phyloP scores from a whole-genome alignment of 1,140 invertebrate species.

The Palaemon carinicauda region DNA sequence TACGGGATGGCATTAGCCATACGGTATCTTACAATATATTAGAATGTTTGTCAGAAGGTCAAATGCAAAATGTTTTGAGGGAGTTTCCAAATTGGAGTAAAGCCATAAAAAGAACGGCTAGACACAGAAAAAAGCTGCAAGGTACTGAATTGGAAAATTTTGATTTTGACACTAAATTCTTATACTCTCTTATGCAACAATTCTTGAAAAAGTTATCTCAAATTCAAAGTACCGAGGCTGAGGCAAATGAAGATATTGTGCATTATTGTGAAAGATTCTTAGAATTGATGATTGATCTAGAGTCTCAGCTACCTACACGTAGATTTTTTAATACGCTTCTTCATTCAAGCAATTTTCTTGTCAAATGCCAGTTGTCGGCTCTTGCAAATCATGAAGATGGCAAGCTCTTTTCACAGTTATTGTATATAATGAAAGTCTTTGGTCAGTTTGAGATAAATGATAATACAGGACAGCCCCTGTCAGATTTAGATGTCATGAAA shows the following conservation, averaged over 20 bases:
- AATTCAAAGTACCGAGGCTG: slow-evolving; percentile 73
- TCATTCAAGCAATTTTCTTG: slow-evolving; percentile 94
- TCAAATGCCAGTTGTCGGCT: slow-evolving; percentile 84
- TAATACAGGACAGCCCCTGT: slow-evolving; percentile 91
- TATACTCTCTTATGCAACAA: slow-evolving; percentile 88
- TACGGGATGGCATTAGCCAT: slow-evolving; percentile 68
- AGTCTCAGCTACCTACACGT: slow-evolving; percentile 92
- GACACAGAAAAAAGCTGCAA: slow-evolving; percentile 79
- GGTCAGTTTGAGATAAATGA: slow-evolving; percentile 98
- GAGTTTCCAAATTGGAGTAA: slow-evolving; percentile 85
- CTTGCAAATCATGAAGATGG: slow-evolving; percentile 83
- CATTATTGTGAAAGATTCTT: slow-evolving; percentile 82
- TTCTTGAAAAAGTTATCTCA: slow-evolving; percentile 85
- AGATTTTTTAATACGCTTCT: slow-evolving; percentile 96
- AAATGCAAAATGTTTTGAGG: slow-evolving; percentile 65
- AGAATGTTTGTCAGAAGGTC: slow-evolving; percentile 81
- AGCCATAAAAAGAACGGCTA: slow-evolving; percentile 89
- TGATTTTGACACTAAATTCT: slow-evolving; percentile 87
- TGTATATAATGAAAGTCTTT: slow-evolving; percentile 97
- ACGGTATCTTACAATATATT: slow-evolving; percentile 94
- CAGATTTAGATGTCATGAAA: slow-evolving; percentile 91
- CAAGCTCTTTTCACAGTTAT: slow-evolving; percentile 87
- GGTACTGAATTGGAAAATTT: slow-evolving; percentile 76
- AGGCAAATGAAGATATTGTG: slow-evolving; percentile 40
- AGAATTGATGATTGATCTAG: slow-evolving; percentile 95